Conservation (phyloP, 92 coral and sea anemone genomes). For the Pocillopora grandis region DNA sequence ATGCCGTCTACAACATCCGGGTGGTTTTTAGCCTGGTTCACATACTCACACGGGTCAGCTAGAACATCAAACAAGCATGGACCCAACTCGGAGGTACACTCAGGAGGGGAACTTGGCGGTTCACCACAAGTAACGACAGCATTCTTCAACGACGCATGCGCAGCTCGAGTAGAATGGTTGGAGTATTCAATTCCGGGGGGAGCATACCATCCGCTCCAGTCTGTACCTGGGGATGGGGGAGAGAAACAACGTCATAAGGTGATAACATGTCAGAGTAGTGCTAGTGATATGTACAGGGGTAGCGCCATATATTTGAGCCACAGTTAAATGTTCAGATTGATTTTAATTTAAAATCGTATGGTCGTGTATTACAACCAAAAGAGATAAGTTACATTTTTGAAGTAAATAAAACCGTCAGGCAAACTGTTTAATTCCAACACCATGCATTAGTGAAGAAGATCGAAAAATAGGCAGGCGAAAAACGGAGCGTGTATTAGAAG, state of each 20-base stretch:
- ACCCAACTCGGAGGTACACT: slow-evolving; percentile 60
- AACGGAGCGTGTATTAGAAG: too few relatives aligned
- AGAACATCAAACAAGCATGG: slow-evolving; percentile 74
- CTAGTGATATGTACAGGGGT: neutral
- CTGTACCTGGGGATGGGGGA: slow-evolving; percentile 34
- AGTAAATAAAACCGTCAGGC: too few relatives aligned
- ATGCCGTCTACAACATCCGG: slow-evolving; percentile 58
- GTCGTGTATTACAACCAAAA: too few relatives aligned
- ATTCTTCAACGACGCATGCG: slow-evolving; percentile 51
- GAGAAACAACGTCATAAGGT: neutral
- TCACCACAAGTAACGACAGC: slow-evolving; percentile 75
- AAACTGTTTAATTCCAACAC: too few relatives aligned
- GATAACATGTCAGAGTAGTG: neutral
- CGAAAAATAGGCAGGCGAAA: too few relatives aligned
- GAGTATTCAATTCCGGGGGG: slow-evolving; percentile 69
- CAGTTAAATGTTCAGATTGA: too few relatives aligned
- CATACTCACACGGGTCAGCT: slow-evolving; percentile 81
- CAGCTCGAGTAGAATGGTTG: slow-evolving; percentile 27
- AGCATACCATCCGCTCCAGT: slow-evolving; percentile 84
- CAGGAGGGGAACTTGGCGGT: slow-evolving; percentile 57
- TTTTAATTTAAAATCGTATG: too few relatives aligned
- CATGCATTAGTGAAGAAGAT: too few relatives aligned
- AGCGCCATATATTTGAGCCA: too few relatives aligned
- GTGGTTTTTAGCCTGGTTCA: slow-evolving; percentile 57
- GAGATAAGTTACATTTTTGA: too few relatives aligned